Conservation (phyloP, 2,797 vertebrate species). For the Gouania willdenowi region DNA sequence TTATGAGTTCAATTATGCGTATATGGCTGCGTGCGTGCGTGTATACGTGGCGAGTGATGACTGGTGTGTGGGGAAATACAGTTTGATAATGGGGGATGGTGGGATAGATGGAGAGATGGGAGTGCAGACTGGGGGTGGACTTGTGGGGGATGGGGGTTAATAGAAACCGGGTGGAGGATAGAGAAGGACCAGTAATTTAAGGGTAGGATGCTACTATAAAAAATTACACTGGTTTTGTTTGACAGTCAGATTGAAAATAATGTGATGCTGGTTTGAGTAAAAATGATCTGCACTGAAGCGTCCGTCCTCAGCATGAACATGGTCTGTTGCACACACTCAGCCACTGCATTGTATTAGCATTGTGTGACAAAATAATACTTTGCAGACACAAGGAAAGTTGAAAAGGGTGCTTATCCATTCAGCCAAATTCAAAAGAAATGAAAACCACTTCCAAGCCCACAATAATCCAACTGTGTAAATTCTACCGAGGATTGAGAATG, state of each 20-base stretch:
- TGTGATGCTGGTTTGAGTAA: constrained; percentile 27
- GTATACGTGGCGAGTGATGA: constrained; percentile 10
- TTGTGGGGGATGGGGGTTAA: constrained; percentile 40
- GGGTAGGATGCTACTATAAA: not conserved
- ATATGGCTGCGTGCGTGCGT: constrained; percentile 24
- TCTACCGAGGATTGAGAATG: constrained; percentile 18
- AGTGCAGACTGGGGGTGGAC: constrained; percentile 26
- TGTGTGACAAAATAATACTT: constrained; percentile 18
- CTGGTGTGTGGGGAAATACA: constrained; percentile 45
- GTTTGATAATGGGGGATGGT: constrained; percentile 51
- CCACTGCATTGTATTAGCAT: constrained; percentile 9
- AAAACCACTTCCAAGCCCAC: constrained; percentile 1
- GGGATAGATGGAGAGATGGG: constrained; percentile 18
- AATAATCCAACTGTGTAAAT: constrained; percentile 13
- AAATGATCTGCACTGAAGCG: constrained; percentile 25
- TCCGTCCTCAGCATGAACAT: constrained; percentile 31
- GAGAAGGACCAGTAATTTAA: constrained; percentile 17
- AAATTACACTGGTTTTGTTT: constrained; percentile 6
- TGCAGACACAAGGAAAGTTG: constrained; percentile 1
- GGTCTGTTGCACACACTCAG: constrained; percentile 38
- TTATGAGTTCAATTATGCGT: constrained; percentile 32
- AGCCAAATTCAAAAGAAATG: constrained; percentile 19
- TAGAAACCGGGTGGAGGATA: constrained; percentile 15
- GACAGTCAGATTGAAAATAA: constrained; percentile 17
- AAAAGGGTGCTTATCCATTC: constrained; percentile 6